These are phyloP conservation scores for Leucophenga maculata DNA, from an alignment of 2,888 invertebrate genomes.

Conservation along the genomic window DNA sequence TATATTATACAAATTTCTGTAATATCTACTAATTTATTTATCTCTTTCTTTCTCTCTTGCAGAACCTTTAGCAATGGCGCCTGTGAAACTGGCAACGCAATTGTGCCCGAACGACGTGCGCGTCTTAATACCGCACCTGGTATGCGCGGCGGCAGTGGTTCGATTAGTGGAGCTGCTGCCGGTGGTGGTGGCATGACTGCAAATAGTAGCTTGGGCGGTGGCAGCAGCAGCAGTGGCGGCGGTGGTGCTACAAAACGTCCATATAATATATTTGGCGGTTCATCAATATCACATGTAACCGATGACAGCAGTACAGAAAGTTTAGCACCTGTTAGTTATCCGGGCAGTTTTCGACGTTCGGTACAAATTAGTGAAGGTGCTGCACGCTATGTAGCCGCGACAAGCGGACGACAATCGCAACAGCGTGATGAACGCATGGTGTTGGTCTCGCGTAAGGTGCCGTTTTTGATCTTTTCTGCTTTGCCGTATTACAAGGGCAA, in stretches of 20 bases:
- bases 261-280: constrained; percentile 63
- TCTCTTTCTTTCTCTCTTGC: constrained; percentile 60
- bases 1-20: constrained; percentile 33
- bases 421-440: constrained; percentile 81
- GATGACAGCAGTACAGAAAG: constrained; percentile 85
- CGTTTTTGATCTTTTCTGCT: constrained; percentile 89
- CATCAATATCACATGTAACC: constrained; percentile 67
- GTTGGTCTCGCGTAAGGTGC: constrained; percentile 84
- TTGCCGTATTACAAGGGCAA: constrained; percentile 86
- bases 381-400: background rate
- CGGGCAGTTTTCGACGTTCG: constrained; percentile 60
- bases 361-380: constrained; percentile 71
- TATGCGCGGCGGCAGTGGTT: constrained; percentile 52
- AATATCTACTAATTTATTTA: too few species aligned
- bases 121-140: constrained; percentile 71
- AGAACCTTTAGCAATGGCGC: constrained; percentile 73
- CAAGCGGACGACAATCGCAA: constrained; percentile 73
- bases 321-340: constrained; percentile 74
- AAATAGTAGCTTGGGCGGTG: constrained; percentile 43
- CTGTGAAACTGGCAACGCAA: constrained; percentile 50
- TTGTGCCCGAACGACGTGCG: constrained; percentile 65
- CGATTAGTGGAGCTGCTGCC: constrained; percentile 36
- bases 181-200: constrained; percentile 2
- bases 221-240: constrained; percentile 47
- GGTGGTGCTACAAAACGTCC: constrained; percentile 53